Percentiles rank a stretch among this genome's conserved stretches.
phyloP scores from a whole-genome alignment of 2,797 vertebrate genomes.

The Natrix natrix region DNA sequence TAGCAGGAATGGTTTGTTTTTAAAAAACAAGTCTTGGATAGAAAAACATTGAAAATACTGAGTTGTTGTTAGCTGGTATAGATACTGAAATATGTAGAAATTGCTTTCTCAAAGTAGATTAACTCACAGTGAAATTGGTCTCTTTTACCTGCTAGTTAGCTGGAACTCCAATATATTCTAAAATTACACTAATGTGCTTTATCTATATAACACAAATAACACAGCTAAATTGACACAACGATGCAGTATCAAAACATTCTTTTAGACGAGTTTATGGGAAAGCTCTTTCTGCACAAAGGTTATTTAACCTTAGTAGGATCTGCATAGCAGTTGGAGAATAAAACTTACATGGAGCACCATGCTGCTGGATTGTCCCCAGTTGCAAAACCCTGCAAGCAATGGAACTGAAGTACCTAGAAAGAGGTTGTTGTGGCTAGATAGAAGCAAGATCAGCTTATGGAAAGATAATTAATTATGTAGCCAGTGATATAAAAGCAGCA shows the following conservation, averaged over 20 bases:
- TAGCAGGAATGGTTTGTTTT: neutral
- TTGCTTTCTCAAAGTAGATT: neutral
- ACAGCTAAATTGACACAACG: neutral
- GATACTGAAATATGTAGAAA: neutral
- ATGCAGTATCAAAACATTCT: conserved; percentile 2
- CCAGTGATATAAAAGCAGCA: neutral
- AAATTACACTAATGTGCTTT: conserved; percentile 12
- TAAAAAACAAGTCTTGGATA: neutral
- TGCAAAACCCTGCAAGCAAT: neutral
- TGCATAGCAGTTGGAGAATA: neutral
- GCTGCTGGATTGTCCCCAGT: neutral
- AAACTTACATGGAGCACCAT: neutral
- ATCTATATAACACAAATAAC: conserved; percentile 1
- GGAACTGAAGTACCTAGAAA: neutral
- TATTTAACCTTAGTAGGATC: neutral
- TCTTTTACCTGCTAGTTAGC: neutral
- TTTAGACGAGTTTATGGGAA: neutral
- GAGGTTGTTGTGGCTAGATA: neutral
- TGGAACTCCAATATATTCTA: neutral
- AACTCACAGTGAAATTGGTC: neutral
- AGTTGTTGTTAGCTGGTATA: neutral
- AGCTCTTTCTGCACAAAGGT: neutral
- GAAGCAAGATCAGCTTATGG: neutral
- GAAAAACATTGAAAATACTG: neutral
- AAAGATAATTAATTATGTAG: neutral